Evolutionary conservation across 1,140 invertebrate genomes (phyloP), one percentile per base, ranked within the genome.

Genomic region (Tetramorium alpestre): DNA sequence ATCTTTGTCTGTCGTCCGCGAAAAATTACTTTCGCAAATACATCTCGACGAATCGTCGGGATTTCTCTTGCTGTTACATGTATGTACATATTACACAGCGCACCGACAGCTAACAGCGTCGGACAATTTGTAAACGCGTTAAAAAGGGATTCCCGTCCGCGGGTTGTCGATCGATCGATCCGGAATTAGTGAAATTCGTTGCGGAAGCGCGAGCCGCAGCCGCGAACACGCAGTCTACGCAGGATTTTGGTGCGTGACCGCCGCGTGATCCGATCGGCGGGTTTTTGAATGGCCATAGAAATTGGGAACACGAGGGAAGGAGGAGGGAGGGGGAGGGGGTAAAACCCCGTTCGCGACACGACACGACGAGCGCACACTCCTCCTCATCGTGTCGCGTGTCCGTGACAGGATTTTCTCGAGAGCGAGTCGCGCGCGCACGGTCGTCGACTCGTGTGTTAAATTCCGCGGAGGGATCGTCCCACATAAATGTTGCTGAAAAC

Each of bases 221-320:
- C 82, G 41, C 51, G 81, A 62, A 16, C 33, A 33, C 10, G 33
- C 62, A 47, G 44, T 33, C 16, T 16, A 28, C 62, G 77, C 49
- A 3, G 49, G 38, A 70, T 81, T 44, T 60, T 51, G n/a, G 49
- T 47, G 60, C 62, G 22, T 33, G 41, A 89, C 56, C 49, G 73
- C 72, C 62, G 87, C 80, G 88, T 87, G 88, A 90, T 89, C 67
- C 38, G 80, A 90, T 90, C 58, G 65, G 64, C 44, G 72, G 51
- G 62, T 69, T 87, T 69, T 65, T 82, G 82, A 87, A 87, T 85
- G 80, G 73, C 67, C 80, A 82, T 87, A 76, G 87, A 85, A 72
- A 65, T 81, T 51, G 56, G 38, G 64, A 84, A 33, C n/a, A 49
- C 67, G 33, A 22, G 18, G 13, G 4, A 18, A 62, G n/a, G 75